phyloP scores from a whole-genome alignment of 2,888 invertebrate genomes.

The Gastrophysa polygoni region DNA sequence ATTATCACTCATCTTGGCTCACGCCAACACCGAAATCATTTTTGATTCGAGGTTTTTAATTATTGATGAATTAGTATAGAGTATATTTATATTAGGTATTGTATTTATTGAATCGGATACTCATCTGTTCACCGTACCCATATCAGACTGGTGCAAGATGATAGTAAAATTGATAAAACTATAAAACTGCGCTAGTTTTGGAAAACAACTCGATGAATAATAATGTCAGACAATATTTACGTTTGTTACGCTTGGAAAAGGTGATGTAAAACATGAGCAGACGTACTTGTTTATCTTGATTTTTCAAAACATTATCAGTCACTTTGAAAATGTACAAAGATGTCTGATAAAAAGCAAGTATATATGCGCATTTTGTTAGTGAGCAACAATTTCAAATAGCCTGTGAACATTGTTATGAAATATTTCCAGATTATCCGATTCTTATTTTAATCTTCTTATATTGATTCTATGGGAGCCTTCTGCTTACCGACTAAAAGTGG shows the following conservation, averaged over 20 bases:
- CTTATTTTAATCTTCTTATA: not conserved
- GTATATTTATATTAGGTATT: too few species aligned
- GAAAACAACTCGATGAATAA: not conserved
- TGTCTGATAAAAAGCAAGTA: constrained; percentile 20
- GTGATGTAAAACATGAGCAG: constrained; percentile 18
- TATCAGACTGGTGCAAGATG: not conserved
- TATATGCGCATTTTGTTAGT: constrained; percentile 16
- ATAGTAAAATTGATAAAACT: not conserved
- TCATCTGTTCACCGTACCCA: not conserved
- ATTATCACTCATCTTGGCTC: too few species aligned
- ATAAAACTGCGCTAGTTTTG: not conserved
- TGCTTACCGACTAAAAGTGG: not conserved
- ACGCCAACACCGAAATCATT: too few species aligned
- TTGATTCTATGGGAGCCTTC: not conserved
- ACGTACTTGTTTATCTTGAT: constrained; percentile 15
- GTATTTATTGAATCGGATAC: too few species aligned
- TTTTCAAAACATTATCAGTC: constrained; percentile 25
- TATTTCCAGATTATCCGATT: not conserved
- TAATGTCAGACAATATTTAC: constrained; percentile 8
- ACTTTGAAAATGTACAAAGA: constrained; percentile 13
- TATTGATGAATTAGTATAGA: too few species aligned
- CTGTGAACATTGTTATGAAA: not conserved
- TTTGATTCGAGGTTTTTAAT: too few species aligned
- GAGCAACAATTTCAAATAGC: not conserved
- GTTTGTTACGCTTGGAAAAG: not conserved